Percentiles rank a stretch among this genome's conserved stretches.
Conservation (phyloP, 2,888 invertebrate species). For the Stenolophus ochropezus region DNA sequence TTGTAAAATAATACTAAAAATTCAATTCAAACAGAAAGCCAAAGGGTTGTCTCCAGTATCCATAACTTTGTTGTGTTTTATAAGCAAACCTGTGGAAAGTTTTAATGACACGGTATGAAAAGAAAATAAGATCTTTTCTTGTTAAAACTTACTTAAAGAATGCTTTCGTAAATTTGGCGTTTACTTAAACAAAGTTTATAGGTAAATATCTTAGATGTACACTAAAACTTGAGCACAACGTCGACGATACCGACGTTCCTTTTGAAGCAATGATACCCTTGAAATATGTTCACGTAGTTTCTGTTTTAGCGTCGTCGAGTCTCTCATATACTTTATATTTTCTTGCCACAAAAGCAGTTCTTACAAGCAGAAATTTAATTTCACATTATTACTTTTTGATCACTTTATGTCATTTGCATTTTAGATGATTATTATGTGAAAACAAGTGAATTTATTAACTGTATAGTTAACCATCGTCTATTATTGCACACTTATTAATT, state of each 20-base stretch:
- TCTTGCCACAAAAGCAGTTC: neutral
- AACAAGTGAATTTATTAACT: too few relatives aligned
- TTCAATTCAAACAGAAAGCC: neutral
- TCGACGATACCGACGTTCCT: neutral
- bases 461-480: too few relatives aligned
- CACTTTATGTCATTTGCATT: neutral
- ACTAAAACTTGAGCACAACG: neutral
- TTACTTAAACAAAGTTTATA: conserved; percentile 3
- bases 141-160: conserved; percentile 3
- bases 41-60: neutral
- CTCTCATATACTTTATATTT: neutral
- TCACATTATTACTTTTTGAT: neutral
- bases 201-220: conserved; percentile 6
- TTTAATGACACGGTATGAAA: conserved; percentile 15
- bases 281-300: too few relatives aligned
- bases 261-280: neutral
- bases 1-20: neutral
- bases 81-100: neutral
- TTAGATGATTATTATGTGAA: neutral
- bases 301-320: too few relatives aligned
- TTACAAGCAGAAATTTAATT: neutral
- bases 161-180: conserved; percentile 20
- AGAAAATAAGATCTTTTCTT: conserved; percentile 11
- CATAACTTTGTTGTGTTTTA: conserved; percentile 1
- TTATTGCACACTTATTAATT: too few relatives aligned